phyloP scores from a whole-genome alignment of 2,113 vertebrate species.

The Mastomys coucha region DNA sequence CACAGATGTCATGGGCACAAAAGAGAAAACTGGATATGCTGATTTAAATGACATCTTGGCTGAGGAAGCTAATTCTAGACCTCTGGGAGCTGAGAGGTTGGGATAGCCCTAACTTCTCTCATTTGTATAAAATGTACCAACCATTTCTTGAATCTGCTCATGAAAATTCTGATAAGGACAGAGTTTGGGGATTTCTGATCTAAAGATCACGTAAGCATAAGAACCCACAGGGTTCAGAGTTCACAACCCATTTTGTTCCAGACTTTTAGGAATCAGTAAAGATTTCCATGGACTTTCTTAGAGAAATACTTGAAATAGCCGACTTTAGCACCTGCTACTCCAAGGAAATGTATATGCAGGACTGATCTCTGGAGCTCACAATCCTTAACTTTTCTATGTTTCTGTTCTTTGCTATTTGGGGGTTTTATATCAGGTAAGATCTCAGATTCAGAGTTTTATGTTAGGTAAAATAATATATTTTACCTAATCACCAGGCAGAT shows the following conservation, averaged over 20 bases:
- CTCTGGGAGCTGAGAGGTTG: slow-evolving; percentile 24
- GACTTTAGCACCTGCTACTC: neutral
- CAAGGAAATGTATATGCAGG: neutral
- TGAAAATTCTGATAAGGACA: neutral
- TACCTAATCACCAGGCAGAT: neutral
- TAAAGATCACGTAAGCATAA: neutral
- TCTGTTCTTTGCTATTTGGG: neutral
- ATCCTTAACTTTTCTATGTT: neutral
- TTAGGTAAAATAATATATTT: neutral
- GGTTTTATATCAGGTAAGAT: neutral
- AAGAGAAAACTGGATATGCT: neutral
- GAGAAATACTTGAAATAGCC: neutral
- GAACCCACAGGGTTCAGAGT: neutral
- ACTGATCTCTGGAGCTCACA: neutral
- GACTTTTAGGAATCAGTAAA: neutral
- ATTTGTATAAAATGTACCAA: neutral
- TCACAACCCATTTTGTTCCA: neutral
- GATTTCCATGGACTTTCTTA: neutral
- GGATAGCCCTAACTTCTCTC: neutral
- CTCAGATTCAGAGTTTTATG: neutral
- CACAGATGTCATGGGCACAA: neutral
- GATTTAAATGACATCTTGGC: neutral
- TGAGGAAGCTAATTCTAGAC: neutral
- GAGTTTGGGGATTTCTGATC: neutral
- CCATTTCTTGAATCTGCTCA: neutral